Conservation (phyloP, 2,888 invertebrate species). For the Pantelozetes paolii region DNA sequence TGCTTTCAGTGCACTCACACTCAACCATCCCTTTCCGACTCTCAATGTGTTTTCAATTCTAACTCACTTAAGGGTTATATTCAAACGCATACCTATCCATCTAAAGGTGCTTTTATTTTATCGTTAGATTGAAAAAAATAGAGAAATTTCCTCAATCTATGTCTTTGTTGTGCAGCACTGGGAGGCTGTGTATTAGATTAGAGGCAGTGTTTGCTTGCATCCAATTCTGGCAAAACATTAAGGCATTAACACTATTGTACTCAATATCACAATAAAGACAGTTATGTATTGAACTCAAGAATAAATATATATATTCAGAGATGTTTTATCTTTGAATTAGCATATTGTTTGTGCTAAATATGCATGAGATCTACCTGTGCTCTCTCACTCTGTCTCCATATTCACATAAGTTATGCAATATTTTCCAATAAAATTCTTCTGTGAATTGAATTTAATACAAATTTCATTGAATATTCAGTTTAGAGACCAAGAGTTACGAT, state of each 20-base stretch:
- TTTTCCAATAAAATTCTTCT: too few relatives aligned
- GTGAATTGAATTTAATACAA: too few relatives aligned
- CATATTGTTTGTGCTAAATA: conserved; percentile 1
- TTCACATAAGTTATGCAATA: too few relatives aligned
- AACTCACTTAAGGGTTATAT: not conserved
- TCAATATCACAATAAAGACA: too few relatives aligned
- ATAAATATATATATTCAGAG: not conserved
- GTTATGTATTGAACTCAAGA: not conserved
- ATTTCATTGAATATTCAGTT: too few relatives aligned
- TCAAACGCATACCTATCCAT: not conserved
- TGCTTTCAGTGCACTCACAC: too few relatives aligned
- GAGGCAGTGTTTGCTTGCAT: not conserved
- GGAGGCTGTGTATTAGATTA: not conserved
- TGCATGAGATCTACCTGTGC: not conserved
- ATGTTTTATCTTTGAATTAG: not conserved
- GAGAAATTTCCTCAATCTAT: not conserved
- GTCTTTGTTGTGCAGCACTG: not conserved
- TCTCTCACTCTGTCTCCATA: too few relatives aligned
- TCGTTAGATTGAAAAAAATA: not conserved
- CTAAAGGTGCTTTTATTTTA: not conserved
- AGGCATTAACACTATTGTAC: not conserved
- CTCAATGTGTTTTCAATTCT: not conserved
- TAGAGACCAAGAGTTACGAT: not conserved
- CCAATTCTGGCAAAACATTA: not conserved
- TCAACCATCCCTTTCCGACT: too few relatives aligned